Conservation (phyloP, 2,797 vertebrate genomes). For the Philypnodon macrostomus region DNA sequence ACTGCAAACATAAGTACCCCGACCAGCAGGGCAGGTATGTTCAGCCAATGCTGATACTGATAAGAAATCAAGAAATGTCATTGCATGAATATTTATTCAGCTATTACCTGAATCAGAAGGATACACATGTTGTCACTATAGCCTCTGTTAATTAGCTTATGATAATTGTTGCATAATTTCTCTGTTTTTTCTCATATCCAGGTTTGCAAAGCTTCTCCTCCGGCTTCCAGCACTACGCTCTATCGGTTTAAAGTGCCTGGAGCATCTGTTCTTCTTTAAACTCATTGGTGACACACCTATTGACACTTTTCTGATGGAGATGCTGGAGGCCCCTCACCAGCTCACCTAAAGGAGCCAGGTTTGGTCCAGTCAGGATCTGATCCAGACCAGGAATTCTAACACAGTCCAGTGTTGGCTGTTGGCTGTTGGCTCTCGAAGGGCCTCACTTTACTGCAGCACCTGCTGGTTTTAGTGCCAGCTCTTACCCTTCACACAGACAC, state of each 20-base stretch:
- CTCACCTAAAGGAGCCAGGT: constrained; percentile 73
- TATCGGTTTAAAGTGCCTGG: constrained; percentile 90
- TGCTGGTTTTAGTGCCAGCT: constrained; percentile 53
- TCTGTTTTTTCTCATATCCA: constrained; percentile 33
- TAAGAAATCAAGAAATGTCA: too few species aligned
- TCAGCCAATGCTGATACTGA: too few species aligned
- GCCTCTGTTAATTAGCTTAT: too few species aligned
- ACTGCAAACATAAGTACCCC: constrained; percentile 94
- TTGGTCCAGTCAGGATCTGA: constrained; percentile 36
- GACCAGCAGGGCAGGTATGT: constrained; percentile 91
- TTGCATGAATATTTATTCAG: too few species aligned
- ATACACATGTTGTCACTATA: too few species aligned
- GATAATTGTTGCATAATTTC: too few species aligned
- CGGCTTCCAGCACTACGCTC: constrained; percentile 90
- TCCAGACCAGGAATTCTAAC: constrained; percentile 61
- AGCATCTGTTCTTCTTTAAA: constrained; percentile 96
- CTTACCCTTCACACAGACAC: constrained; percentile 28
- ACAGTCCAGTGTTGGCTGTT: constrained; percentile 21
- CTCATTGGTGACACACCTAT: constrained; percentile 94
- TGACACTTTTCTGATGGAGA: constrained; percentile 95
- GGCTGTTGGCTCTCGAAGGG: constrained; percentile 44
- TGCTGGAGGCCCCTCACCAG: constrained; percentile 91
- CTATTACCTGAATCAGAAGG: too few species aligned
- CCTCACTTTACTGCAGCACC: constrained; percentile 60
- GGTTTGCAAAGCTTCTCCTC: constrained; percentile 92